phyloP scores from a whole-genome alignment of 2,797 vertebrate species.

The Clarias laeviceps region DNA sequence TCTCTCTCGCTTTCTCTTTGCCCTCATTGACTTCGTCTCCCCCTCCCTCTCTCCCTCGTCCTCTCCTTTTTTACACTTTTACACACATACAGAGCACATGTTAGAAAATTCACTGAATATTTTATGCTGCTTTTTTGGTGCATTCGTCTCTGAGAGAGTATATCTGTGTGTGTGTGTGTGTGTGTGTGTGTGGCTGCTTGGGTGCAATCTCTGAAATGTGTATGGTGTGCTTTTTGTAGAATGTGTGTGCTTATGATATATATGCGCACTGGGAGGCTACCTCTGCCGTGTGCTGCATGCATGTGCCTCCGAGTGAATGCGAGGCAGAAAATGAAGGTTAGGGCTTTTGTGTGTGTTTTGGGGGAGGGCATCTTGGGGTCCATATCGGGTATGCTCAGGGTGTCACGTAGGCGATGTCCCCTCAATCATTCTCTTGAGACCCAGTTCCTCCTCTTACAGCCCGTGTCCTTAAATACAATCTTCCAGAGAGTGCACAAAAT shows the following conservation, averaged over 20 bases:
- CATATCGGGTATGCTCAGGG: conserved; percentile 30
- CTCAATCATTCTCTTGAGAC: conserved; percentile 28
- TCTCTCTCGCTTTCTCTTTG: conserved; percentile 65
- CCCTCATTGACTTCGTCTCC: conserved; percentile 70
- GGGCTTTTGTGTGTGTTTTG: conserved; percentile 14
- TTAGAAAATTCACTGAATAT: conserved; percentile 78
- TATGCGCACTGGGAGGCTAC: conserved; percentile 1
- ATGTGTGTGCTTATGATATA: conserved; percentile 30
- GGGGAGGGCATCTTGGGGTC: conserved; percentile 12
- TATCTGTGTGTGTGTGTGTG: conserved; percentile 37
- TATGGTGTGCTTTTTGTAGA: conserved; percentile 15
- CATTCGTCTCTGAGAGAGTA: conserved; percentile 39
- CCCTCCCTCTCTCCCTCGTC: conserved; percentile 41
- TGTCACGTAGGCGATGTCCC: conserved; percentile 46
- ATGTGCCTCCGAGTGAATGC: conserved; percentile 23
- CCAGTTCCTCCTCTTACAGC: conserved; percentile 27
- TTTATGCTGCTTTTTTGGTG: conserved; percentile 68
- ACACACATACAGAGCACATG: conserved; percentile 74
- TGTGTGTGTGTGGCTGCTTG: conserved; percentile 1
- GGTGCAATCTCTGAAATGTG: conserved; percentile 11
- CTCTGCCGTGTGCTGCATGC: conserved; percentile 9
- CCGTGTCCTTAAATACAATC: conserved; percentile 11
- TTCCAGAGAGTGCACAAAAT: background rate
- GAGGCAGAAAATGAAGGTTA: conserved; percentile 31
- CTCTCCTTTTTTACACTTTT: conserved; percentile 60